phyloP scores from a whole-genome alignment of 2,888 invertebrate genomes.

The Ochropleura leucogaster region DNA sequence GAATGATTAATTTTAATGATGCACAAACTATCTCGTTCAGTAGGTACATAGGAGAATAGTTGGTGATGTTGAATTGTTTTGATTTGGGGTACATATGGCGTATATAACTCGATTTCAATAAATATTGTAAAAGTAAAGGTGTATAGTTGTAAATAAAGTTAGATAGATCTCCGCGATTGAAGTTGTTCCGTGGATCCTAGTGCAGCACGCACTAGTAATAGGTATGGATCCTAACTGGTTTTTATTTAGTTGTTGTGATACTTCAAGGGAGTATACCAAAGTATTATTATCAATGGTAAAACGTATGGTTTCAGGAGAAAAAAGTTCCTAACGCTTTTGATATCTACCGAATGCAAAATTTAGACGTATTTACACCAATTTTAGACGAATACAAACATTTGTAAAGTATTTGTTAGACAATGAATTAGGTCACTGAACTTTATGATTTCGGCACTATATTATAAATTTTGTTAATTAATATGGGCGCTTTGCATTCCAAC shows the following conservation, averaged over 20 bases:
- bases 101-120: slow-evolving; percentile 21
- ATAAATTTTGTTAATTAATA: slow-evolving; percentile 52
- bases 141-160: slow-evolving; percentile 45
- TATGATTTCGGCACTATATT: slow-evolving; percentile 62
- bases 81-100: slow-evolving; percentile 35
- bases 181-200: slow-evolving; percentile 33
- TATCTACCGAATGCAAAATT: slow-evolving; percentile 58
- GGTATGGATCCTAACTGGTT: slow-evolving; percentile 54
- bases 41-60: slow-evolving; percentile 54
- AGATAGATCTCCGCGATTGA: slow-evolving; percentile 8
- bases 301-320: slow-evolving; percentile 74
- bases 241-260: slow-evolving; percentile 57
- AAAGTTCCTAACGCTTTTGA: slow-evolving; percentile 81
- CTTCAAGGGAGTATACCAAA: slow-evolving; percentile 78
- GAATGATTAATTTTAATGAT: slow-evolving; percentile 77
- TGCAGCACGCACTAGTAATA: slow-evolving; percentile 31
- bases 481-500: slow-evolving; percentile 56
- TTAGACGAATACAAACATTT: slow-evolving; percentile 46
- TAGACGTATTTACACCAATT: slow-evolving; percentile 57
- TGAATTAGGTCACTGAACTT: slow-evolving; percentile 57
- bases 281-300: slow-evolving; percentile 75
- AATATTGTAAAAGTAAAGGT: slow-evolving; percentile 41
- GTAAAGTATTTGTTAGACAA: slow-evolving; percentile 56
- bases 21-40: slow-evolving; percentile 79
- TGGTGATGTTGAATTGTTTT: slow-evolving; percentile 47